Base-by-base conservation (phyloP, 2,113 vertebrate genomes). In the Ammodytes dubius region DNA sequence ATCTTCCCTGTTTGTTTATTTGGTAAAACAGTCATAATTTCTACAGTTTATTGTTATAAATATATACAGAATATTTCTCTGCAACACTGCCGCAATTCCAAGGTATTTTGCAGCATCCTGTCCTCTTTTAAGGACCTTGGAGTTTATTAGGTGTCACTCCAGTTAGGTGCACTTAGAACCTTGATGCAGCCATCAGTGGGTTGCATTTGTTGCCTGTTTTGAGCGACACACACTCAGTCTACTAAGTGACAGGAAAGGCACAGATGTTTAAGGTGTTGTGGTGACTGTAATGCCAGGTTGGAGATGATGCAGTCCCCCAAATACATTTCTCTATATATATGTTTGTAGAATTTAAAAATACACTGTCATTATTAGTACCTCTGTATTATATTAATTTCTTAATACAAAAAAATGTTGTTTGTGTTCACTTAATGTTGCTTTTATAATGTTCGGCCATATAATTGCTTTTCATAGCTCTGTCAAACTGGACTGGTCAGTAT, bases 141-240 rank as follows among this genome's bases (percentile, higher is more conserved):
- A 42, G 56, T 75, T 72, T 77, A 53, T 67, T 57, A 70, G 7
- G 72, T 72, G 70, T 75, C 74, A 75, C 58, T 81, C 43, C 15
- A 19, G 52, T 69, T 63, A 6, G 82, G n/a, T 67, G 65, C 14
- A 58, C 39, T 71, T 27, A 17, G 66, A 76, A 72, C 68, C 76
- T 63, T 84, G 69, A 70, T 49, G 37, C 68, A 60, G 52, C 56
- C 65, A 70, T 77, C 60, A 69, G 59, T 83, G 53, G 19, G 49
- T 37, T 61, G 37, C 64, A 86, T 80, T 83, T 81, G 60, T 77
- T 77, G 61, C 39, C 45, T 59, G 52, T 67, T 74, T 49, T 47
- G 19, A 1, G 2, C 7, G n/a, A 78, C 56, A 78, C 46, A 59
- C 63, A 42, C 40, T 79, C 19, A 56, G n/a, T 67, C n/a, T 67